phyloP scores from a whole-genome alignment of 2,797 vertebrate genomes.

The Pteronotus mesoamericanus region DNA sequence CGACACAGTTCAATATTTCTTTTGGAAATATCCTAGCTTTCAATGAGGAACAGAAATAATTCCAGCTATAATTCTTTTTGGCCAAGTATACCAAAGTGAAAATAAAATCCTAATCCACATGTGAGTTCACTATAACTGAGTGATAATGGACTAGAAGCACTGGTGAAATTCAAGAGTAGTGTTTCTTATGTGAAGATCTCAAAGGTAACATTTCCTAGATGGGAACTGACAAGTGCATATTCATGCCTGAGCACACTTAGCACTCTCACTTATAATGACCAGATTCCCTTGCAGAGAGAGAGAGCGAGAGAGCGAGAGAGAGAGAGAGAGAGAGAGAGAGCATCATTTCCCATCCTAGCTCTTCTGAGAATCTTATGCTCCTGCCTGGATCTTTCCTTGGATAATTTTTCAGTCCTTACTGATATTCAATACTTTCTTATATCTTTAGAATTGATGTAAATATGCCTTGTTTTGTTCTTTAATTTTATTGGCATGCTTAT shows the following conservation, averaged over 20 bases:
- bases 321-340: background rate
- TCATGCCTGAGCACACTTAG: background rate
- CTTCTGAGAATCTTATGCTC: background rate
- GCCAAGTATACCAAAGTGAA: background rate
- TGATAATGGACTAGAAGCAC: background rate
- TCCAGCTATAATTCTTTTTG: background rate
- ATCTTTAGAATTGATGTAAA: background rate
- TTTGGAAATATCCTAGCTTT: background rate
- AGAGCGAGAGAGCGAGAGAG: background rate
- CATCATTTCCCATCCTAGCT: background rate
- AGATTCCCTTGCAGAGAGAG: background rate
- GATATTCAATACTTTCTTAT: background rate
- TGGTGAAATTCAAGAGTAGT: background rate
- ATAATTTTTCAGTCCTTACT: background rate
- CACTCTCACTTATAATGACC: background rate
- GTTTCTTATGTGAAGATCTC: background rate
- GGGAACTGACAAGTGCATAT: background rate
- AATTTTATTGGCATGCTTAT: background rate
- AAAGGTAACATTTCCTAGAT: background rate
- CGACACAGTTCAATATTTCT: background rate
- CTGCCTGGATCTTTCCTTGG: background rate
- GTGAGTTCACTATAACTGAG: background rate
- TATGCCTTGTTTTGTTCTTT: background rate
- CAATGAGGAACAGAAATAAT: conserved; percentile 8
- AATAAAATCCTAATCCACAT: background rate